A percentile compares a stretch with the other conserved stretches of the same genome.
These are phyloP conservation scores for Bothrops jararaca DNA, from an alignment of 2,113 vertebrate species.

Conservation along the genomic window DNA sequence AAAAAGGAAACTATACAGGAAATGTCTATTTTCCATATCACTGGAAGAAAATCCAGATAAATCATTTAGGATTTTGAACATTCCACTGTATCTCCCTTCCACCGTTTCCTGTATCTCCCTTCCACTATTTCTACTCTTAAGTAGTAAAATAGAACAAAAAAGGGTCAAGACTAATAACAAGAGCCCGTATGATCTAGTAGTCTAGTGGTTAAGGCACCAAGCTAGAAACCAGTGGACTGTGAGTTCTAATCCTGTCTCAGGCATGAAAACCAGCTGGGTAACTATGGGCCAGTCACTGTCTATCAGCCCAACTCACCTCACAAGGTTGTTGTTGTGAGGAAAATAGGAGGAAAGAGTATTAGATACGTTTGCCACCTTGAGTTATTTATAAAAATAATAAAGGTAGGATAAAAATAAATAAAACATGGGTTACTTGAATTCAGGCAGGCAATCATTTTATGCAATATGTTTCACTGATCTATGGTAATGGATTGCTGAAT, in stretches of 20 bases:
- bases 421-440: not conserved
- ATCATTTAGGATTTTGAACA: not conserved
- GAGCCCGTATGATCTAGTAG: not conserved
- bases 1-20: not conserved
- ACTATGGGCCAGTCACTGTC: not conserved
- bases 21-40: not conserved
- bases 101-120: not conserved
- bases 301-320: not conserved
- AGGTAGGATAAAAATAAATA: not conserved
- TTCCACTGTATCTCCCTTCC: not conserved
- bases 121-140: not conserved
- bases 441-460: not conserved
- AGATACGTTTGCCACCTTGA: not conserved
- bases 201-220: not conserved
- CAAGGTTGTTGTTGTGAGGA: not conserved
- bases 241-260: not conserved
- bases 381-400: not conserved
- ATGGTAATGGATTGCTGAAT: not conserved
- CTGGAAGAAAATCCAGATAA: not conserved
- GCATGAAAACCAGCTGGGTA: not conserved
- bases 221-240: not conserved
- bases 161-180: not conserved
- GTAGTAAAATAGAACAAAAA: not conserved
- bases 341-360: not conserved
- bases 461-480: not conserved